A percentile compares a stretch with the other conserved stretches of the same genome.
These are phyloP conservation scores for Campylorhamphus procurvoides DNA, from an alignment of 2,113 vertebrate species.

Conservation along the genomic window DNA sequence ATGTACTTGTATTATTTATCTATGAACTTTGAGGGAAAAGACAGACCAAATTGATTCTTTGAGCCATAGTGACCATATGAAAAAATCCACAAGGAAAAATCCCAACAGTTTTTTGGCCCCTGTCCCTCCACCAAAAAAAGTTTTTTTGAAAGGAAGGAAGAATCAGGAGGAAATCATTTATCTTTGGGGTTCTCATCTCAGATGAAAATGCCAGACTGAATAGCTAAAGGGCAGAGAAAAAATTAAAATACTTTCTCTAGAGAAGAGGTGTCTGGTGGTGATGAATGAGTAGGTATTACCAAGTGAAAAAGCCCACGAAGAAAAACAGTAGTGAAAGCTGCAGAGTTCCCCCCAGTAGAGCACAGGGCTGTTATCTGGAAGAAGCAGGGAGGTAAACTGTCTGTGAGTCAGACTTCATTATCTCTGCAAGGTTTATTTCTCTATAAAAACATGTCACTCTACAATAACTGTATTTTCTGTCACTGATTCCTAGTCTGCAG, in stretches of 20 bases:
- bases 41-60: neutral
- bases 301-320: neutral
- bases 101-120: neutral
- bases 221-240: neutral
- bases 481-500: neutral
- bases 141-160: too few relatives aligned
- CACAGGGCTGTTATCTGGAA: neutral
- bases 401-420: neutral
- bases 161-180: neutral
- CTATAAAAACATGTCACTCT: neutral
- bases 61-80: neutral
- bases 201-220: neutral
- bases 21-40: neutral
- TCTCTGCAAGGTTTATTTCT: neutral
- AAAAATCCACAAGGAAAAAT: neutral
- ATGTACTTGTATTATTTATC: neutral
- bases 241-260: neutral
- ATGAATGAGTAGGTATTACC: neutral
- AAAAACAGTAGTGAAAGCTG: neutral
- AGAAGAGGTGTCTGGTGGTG: neutral
- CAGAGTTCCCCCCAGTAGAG: neutral
- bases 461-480: neutral
- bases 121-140: neutral
- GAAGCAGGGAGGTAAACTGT: neutral
- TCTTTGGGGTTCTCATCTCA: neutral